phyloP scores from a whole-genome alignment of 2,888 invertebrate genomes.

The Suillia variegata region DNA sequence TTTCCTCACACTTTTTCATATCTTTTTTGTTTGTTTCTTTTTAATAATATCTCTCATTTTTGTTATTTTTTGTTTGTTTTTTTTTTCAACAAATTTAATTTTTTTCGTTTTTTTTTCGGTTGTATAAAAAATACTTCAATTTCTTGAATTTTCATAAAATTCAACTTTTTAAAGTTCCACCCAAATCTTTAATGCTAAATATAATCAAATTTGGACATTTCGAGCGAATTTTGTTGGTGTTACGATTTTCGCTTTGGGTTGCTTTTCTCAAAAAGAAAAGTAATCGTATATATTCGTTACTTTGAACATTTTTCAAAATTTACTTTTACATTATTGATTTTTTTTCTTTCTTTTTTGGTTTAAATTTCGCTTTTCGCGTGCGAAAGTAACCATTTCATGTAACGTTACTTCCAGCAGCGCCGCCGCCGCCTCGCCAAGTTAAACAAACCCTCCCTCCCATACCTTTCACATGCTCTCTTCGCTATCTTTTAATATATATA shows the following conservation, averaged over 20 bases:
- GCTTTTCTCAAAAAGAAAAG: too few relatives aligned
- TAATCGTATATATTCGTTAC: too few relatives aligned
- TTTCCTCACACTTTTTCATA: conserved; percentile 32
- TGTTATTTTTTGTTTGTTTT: neutral
- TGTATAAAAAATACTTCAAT: conserved; percentile 23
- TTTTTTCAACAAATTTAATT: conserved; percentile 7
- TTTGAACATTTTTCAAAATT: too few relatives aligned
- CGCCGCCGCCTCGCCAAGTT: too few relatives aligned
- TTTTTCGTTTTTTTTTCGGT: conserved; percentile 4
- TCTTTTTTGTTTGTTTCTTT: neutral
- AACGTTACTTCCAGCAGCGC: too few relatives aligned
- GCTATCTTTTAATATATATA: conserved; percentile 26
- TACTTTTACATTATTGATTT: too few relatives aligned
- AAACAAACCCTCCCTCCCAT: too few relatives aligned
- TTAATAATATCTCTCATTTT: conserved; percentile 4
- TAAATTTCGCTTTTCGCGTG: too few relatives aligned
- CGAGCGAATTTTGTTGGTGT: neutral
- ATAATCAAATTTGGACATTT: neutral
- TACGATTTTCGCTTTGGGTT: neutral
- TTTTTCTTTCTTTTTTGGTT: too few relatives aligned
- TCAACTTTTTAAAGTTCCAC: too few relatives aligned
- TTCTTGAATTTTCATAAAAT: conserved; percentile 4
- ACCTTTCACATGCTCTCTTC: too few relatives aligned
- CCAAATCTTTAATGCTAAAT: neutral
- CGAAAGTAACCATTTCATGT: too few relatives aligned